These are phyloP conservation scores for Sebastes fasciatus DNA, from an alignment of 2,113 vertebrate genomes.

Conservation along the genomic window DNA sequence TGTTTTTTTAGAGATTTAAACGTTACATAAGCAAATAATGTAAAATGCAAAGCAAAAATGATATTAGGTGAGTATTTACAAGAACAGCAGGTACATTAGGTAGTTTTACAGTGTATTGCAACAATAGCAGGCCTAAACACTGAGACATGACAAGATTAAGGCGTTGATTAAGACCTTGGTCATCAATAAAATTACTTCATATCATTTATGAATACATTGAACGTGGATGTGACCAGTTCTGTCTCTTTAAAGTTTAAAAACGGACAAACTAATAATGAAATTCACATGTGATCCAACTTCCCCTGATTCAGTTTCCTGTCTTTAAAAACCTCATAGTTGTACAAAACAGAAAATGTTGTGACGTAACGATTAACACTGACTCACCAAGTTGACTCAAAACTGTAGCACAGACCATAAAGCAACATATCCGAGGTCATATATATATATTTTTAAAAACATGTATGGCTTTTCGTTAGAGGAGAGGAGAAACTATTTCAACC, in stretches of 20 bases:
- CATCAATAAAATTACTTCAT: conserved; percentile 30
- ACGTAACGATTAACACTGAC: conserved; percentile 12
- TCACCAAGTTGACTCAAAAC: conserved; percentile 10
- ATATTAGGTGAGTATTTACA: conserved; percentile 50
- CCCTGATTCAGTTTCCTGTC: conserved; percentile 30
- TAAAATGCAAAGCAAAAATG: conserved; percentile 50
- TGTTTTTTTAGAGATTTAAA: conserved; percentile 1
- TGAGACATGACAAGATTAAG: conserved; percentile 64
- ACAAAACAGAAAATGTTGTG: conserved; percentile 29
- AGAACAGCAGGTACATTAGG: conserved; percentile 60
- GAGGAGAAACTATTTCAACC: conserved; percentile 10
- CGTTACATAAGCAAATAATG: conserved; percentile 7
- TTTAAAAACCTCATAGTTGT: conserved; percentile 1
- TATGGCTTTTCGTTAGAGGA: conserved; percentile 51
- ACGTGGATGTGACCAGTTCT: conserved; percentile 18
- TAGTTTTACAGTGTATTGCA: conserved; percentile 72
- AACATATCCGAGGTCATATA: conserved; percentile 8
- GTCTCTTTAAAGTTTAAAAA: conserved; percentile 8
- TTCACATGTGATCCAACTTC: conserved; percentile 38
- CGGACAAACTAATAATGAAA: not conserved
- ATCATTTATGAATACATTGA: conserved; percentile 24
- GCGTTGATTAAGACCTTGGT: conserved; percentile 66
- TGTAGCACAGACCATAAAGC: not conserved
- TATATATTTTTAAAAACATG: not conserved
- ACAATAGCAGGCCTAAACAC: conserved; percentile 53